Base-by-base conservation (phyloP, 2,113 vertebrate species). In the Martes martes region DNA sequence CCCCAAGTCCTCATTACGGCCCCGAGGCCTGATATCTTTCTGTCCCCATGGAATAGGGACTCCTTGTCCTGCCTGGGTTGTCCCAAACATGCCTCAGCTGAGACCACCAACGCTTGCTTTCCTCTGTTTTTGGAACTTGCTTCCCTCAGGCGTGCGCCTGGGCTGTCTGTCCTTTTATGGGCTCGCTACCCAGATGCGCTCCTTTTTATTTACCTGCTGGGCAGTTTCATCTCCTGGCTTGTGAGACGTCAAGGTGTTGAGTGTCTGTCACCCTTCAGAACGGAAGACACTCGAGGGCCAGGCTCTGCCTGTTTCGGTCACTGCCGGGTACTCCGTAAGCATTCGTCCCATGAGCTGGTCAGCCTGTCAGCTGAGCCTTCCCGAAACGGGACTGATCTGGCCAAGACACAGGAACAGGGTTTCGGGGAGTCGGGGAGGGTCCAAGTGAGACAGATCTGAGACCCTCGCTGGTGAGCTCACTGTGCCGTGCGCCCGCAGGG, bases 401-500 rank as follows among this genome's bases (percentile, higher is more conserved):
- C 13, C 28, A 1, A 69, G 31, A 74, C 33, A 47, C 33, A 7
- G 5, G 78, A 15, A 39, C 11, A 45, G 36, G 23, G 4, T 23
- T 33, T 59, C 47, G 3, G 18, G 31, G 88, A 63, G 13, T 59
- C 47, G 3, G 18, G 31, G 88, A 63, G 13, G 39, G 16, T 26
- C 31, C 11, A 57, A 23, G 31, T 16, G 55, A 33, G 47, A 59
- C n/a, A 19, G 31, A n/a, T 36, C 10, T 45, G 84, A 26, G 5
- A 26, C n/a, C 28, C 42, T 78, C 9, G 14, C 45, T 10, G 57
- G 59, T 36, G 59, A 67, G 76, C 24, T 52, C 76, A 15, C 24
- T 1, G 16, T 21, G 26, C n/a, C 15, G 31, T 2, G 74, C 16
- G 19, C 15, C 13, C n/a, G 7, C 2, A 1, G 50, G 10, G 36